A percentile compares a stretch with the other conserved stretches of the same genome.
Conservation (phyloP, 2,888 invertebrate species). For the Drosophila kuntzei region DNA sequence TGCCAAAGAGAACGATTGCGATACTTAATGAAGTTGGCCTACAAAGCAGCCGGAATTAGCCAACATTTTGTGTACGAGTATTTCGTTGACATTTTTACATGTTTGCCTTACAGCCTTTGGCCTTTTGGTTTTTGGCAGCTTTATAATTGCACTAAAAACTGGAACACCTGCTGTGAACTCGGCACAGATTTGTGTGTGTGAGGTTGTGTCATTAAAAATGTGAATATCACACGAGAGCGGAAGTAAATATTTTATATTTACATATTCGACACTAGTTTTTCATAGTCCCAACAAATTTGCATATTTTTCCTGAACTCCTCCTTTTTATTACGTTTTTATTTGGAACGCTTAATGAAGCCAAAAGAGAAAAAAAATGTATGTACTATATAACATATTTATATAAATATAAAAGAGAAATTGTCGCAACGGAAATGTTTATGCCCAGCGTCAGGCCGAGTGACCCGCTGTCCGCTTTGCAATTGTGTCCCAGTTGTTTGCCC, state of each 20-base stretch:
- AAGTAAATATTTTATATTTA: constrained; percentile 78
- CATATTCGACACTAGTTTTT: constrained; percentile 78
- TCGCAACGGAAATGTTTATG: constrained; percentile 58
- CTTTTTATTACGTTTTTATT: constrained; percentile 55
- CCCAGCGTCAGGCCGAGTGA: constrained; percentile 25
- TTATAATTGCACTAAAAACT: constrained; percentile 72
- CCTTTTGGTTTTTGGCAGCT: constrained; percentile 67
- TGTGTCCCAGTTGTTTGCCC: constrained; percentile 54
- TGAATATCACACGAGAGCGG: constrained; percentile 72
- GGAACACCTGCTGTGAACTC: constrained; percentile 69
- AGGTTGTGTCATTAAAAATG: constrained; percentile 66
- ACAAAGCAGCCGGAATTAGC: constrained; percentile 63
- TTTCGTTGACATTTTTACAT: constrained; percentile 43
- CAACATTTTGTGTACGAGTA: constrained; percentile 43
- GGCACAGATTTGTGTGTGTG: constrained; percentile 9
- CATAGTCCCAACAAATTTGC: constrained; percentile 66
- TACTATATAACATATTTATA: constrained; percentile 19
- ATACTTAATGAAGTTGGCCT: constrained; percentile 74
- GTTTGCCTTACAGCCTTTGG: constrained; percentile 31
- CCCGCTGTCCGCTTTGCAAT: constrained; percentile 25
- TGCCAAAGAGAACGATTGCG: constrained; percentile 1
- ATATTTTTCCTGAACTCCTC: constrained; percentile 55
- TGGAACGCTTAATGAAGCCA: constrained; percentile 69
- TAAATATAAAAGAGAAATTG: constrained; percentile 34
- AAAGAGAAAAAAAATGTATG: constrained; percentile 19